Conservation (phyloP, 2,797 vertebrate genomes). For the Leontocebus nigricollis region DNA sequence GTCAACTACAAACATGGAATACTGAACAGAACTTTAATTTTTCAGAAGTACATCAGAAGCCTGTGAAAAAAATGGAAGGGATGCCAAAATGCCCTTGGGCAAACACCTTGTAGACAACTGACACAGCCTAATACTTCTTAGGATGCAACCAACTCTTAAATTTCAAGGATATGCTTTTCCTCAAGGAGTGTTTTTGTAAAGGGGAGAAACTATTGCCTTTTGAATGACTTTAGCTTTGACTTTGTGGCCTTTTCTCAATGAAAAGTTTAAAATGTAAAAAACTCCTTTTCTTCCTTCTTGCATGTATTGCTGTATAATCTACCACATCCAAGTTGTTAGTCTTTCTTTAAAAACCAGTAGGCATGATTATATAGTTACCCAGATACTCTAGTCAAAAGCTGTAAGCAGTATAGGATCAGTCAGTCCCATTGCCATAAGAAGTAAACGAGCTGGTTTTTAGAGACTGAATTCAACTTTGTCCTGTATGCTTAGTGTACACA, state of each 20-base stretch:
- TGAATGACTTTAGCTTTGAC: background rate
- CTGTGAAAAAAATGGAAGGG: constrained; percentile 29
- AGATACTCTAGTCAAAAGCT: background rate
- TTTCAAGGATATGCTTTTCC: constrained; percentile 57
- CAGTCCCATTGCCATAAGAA: background rate
- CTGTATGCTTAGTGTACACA: background rate
- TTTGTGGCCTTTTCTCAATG: background rate
- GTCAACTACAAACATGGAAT: constrained; percentile 46
- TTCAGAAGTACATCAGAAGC: constrained; percentile 33
- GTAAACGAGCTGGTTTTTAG: background rate
- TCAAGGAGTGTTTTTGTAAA: background rate
- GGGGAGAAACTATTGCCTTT: background rate
- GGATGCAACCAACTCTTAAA: background rate
- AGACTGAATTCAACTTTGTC: background rate
- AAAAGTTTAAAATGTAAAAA: constrained; percentile 36
- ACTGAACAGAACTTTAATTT: constrained; percentile 48
- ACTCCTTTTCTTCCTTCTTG: background rate
- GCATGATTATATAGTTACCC: background rate
- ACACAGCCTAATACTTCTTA: constrained; percentile 14
- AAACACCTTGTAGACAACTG: constrained; percentile 41
- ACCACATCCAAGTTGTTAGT: background rate
- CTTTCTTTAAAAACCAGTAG: background rate
- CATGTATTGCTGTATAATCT: background rate
- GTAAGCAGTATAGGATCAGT: background rate
- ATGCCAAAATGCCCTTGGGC: constrained; percentile 52